Base-by-base conservation (phyloP, 2,113 vertebrate genomes). In the Hippopotamus amphibius region DNA sequence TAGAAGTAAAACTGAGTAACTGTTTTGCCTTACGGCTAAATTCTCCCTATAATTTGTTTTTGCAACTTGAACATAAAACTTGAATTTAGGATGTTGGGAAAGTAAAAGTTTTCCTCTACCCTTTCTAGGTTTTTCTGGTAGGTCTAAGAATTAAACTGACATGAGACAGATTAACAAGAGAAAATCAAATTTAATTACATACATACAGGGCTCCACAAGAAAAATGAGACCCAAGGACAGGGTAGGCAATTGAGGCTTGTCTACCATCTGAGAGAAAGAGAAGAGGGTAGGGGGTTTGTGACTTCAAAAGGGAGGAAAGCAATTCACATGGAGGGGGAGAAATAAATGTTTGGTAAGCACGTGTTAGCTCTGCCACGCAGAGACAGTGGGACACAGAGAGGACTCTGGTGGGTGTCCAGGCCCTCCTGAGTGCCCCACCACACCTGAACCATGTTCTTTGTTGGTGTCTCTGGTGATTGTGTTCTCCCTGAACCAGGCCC, bases 1-100 rank as follows among this genome's bases (percentile, higher is more conserved):
- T 89, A 77, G 33, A 92, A 92, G 26, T 46, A 80, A 81, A 97
- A 84, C 63, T 50, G 37, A 90, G 11, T n/a, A 69, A 69, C 46
- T 88, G 6, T n/a, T 84, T 91, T 57, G 16, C 57, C 50, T 86
- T 76, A 43, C 13, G 63, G 19, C 46, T 89, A 86, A 81, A 92
- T 48, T 89, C 11, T 87, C 69, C 41, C 19, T 26, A 55, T 55
- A 84, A 33, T 89, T 79, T 83, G 33, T 21, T 94, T 90, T 80
- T 84, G 37, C 65, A 89, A 77, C 12, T 53, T 91, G 46, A 81
- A 66, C 11, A 14, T 46, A 55, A 88, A 93, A 88, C 71, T 90
- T 86, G 72, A 96, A 93, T 81, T 86, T 43, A 71, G 33, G 21
- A 13, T 80, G 53, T 37, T 53, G 0, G n/a, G 53, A 33, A 37